A percentile compares a stretch with the other conserved stretches of the same genome.
Evolutionary conservation across 2,113 vertebrate species (phyloP).

Genomic region (Uria aalge): DNA sequence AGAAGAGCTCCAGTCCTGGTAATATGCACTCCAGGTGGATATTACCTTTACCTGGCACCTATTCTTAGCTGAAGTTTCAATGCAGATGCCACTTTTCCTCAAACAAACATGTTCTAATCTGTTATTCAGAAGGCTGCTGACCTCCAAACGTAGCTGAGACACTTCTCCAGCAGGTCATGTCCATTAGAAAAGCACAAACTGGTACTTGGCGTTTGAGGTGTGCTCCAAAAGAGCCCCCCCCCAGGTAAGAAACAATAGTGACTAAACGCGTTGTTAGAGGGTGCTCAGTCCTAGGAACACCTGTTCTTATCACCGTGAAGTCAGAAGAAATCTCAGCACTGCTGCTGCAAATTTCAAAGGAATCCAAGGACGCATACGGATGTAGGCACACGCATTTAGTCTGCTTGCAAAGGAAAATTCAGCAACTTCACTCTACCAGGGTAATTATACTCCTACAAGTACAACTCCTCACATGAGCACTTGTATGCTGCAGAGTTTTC

Average conservation of each 20-base stretch:
- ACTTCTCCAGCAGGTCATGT: neutral
- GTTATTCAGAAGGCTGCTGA: neutral
- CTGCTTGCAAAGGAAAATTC: neutral
- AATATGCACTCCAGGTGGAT: too few species aligned
- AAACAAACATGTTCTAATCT: neutral
- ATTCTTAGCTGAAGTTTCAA: neutral
- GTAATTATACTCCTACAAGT: neutral
- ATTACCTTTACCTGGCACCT: neutral
- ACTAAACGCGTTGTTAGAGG: neutral
- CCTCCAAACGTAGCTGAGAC: neutral
- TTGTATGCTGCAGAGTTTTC: neutral
- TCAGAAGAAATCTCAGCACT: neutral
- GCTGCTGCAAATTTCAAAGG: neutral
- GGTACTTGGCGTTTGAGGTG: neutral
- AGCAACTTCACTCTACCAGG: neutral
- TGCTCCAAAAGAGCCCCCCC: neutral
- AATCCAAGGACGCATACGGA: neutral
- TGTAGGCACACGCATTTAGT: neutral
- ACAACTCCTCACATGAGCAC: neutral
- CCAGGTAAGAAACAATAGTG: neutral
- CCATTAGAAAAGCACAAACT: neutral
- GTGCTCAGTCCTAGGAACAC: rapidly evolving
- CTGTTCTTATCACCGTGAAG: neutral
- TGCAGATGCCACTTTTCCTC: neutral
- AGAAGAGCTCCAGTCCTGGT: neutral